Percentiles rank a stretch among this genome's conserved stretches.
These are phyloP conservation scores for Anaspis maculata DNA, from an alignment of 2,888 invertebrate species.

Conservation along the genomic window DNA sequence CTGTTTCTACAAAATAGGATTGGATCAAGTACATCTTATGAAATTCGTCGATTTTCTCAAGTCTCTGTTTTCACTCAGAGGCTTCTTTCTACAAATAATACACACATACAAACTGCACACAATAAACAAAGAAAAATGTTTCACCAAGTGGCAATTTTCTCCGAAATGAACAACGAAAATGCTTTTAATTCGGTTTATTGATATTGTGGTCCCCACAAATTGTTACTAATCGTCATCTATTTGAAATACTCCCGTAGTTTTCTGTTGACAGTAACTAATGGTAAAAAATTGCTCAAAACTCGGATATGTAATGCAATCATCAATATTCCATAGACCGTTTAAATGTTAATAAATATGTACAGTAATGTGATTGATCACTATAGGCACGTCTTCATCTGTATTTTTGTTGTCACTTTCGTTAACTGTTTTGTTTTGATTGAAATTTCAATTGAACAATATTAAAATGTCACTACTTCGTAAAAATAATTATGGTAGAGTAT, in stretches of 20 bases:
- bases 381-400: slow-evolving; percentile 20
- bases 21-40: too few species aligned
- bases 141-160: too few species aligned
- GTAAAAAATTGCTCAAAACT: slow-evolving; percentile 19
- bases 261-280: slow-evolving; percentile 8
- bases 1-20: too few species aligned
- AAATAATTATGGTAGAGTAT: slow-evolving; percentile 14
- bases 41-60: too few species aligned
- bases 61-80: too few species aligned
- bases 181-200: too few species aligned
- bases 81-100: not conserved
- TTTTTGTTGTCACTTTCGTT: slow-evolving; percentile 5
- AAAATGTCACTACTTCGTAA: slow-evolving; percentile 18
- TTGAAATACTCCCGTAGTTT: too few species aligned
- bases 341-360: slow-evolving; percentile 18
- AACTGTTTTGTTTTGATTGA: slow-evolving; percentile 9
- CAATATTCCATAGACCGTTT: slow-evolving; percentile 18
- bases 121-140: not conserved
- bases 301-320: slow-evolving; percentile 18
- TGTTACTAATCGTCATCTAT: too few species aligned
- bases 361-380: slow-evolving; percentile 23
- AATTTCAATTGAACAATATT: slow-evolving; percentile 23
- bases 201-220: too few species aligned
- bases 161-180: not conserved
- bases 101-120: not conserved